Percentiles rank a stretch among this genome's conserved stretches.
These are phyloP conservation scores for Toxonevra muliebris DNA, from an alignment of 2,888 invertebrate genomes.

Conservation along the genomic window DNA sequence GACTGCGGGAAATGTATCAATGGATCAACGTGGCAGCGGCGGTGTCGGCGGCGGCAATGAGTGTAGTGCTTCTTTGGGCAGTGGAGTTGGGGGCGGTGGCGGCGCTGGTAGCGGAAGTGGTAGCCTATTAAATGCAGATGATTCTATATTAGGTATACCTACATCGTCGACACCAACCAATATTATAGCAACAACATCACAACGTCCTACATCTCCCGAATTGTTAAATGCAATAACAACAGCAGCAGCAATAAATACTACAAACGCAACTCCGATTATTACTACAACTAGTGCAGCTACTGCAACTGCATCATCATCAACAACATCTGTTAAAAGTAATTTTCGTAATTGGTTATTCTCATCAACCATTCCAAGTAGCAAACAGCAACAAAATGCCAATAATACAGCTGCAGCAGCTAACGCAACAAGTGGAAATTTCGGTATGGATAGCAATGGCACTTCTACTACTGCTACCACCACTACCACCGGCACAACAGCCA, in stretches of 20 bases:
- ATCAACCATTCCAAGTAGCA: slow-evolving; percentile 47
- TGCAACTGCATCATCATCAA: slow-evolving; percentile 32
- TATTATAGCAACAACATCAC: slow-evolving; percentile 35
- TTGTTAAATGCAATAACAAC: slow-evolving; percentile 1
- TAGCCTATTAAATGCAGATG: slow-evolving; percentile 52
- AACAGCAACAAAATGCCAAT: slow-evolving; percentile 34
- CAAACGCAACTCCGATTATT: too few relatives aligned
- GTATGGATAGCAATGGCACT: slow-evolving; percentile 56
- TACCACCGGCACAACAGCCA: slow-evolving; percentile 55
- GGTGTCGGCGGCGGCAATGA: slow-evolving; percentile 38
- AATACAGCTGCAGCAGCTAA: slow-evolving; percentile 35
- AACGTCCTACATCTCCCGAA: too few relatives aligned
- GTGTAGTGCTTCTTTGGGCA: slow-evolving; percentile 25
- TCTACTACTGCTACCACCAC: slow-evolving; percentile 44
- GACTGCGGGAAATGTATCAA: slow-evolving; percentile 45
- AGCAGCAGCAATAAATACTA: slow-evolving; percentile 20
- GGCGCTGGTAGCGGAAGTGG: slow-evolving; percentile 53
- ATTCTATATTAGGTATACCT: slow-evolving; percentile 45
- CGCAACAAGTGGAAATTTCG: slow-evolving; percentile 52
- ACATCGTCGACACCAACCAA: slow-evolving; percentile 49
- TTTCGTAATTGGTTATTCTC: slow-evolving; percentile 58
- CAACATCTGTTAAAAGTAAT: slow-evolving; percentile 49
- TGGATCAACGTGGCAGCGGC: slow-evolving; percentile 42
- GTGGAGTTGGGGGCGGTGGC: slow-evolving; percentile 39
- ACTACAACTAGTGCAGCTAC: slow-evolving; percentile 4